These are phyloP conservation scores for Triops cancriformis DNA, from an alignment of 1,140 invertebrate genomes.

Conservation along the genomic window DNA sequence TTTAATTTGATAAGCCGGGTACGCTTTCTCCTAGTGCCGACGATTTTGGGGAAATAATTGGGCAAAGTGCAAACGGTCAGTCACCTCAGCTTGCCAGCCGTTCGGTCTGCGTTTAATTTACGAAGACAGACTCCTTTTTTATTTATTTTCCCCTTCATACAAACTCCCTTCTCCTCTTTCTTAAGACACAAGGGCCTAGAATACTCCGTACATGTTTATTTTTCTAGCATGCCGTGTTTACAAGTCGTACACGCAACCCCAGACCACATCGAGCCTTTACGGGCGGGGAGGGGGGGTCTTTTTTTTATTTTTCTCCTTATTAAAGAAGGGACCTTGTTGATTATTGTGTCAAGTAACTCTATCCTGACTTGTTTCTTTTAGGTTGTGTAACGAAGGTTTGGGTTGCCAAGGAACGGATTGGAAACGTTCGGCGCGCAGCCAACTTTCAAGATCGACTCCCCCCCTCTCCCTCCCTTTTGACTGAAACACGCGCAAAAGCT, in stretches of 20 bases:
- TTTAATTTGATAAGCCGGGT: background rate
- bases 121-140: background rate
- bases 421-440: background rate
- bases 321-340: background rate
- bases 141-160: background rate
- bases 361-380: background rate
- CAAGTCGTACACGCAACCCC: background rate
- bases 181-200: background rate
- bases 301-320: background rate
- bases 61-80: background rate
- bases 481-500: background rate
- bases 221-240: background rate
- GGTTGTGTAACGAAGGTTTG: background rate
- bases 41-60: background rate
- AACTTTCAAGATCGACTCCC: background rate
- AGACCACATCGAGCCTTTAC: background rate
- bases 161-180: background rate
- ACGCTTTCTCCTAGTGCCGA: background rate
- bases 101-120: constrained; percentile 2
- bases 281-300: background rate
- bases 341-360: background rate
- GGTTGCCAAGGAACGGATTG: background rate
- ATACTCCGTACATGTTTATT: background rate
- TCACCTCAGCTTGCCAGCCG: background rate
- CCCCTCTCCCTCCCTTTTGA: background rate